A percentile compares a stretch with the other conserved stretches of the same genome.
phyloP scores from a whole-genome alignment of 2,113 vertebrate species.

The Neopipo cinnamomea region DNA sequence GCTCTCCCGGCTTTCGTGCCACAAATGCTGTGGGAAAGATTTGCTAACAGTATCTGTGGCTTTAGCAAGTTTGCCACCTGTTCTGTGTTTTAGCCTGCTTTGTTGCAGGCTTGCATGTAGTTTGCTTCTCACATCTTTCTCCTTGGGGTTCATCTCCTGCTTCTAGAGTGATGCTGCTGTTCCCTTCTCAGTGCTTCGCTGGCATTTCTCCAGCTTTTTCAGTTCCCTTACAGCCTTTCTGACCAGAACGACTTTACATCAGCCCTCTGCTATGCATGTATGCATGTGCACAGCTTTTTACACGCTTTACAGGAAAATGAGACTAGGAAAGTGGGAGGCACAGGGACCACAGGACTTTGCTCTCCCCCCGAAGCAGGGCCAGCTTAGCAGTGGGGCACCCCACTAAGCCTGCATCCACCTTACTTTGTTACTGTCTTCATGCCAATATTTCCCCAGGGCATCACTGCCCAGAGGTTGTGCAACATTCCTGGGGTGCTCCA shows the following conservation, averaged over 20 bases:
- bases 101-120: accelerated
- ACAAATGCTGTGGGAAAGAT: background rate
- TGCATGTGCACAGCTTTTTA: background rate
- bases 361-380: accelerated
- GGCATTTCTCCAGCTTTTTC: background rate
- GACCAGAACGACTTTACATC: background rate
- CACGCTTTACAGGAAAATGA: background rate
- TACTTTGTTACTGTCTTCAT: background rate
- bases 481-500: background rate
- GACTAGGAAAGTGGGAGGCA: background rate
- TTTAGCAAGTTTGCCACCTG: background rate
- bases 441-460: background rate
- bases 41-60: background rate
- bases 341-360: background rate
- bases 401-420: accelerated
- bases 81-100: background rate
- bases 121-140: background rate
- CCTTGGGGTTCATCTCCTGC: accelerated
- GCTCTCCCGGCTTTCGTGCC: background rate
- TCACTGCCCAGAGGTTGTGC: background rate
- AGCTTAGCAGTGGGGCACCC: accelerated
- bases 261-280: background rate
- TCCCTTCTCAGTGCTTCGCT: accelerated
- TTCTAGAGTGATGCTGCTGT: accelerated
- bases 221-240: background rate